Percentiles rank a stretch among this genome's conserved stretches.
Conservation (phyloP, 2,797 vertebrate species). For the Catharus ustulatus region DNA sequence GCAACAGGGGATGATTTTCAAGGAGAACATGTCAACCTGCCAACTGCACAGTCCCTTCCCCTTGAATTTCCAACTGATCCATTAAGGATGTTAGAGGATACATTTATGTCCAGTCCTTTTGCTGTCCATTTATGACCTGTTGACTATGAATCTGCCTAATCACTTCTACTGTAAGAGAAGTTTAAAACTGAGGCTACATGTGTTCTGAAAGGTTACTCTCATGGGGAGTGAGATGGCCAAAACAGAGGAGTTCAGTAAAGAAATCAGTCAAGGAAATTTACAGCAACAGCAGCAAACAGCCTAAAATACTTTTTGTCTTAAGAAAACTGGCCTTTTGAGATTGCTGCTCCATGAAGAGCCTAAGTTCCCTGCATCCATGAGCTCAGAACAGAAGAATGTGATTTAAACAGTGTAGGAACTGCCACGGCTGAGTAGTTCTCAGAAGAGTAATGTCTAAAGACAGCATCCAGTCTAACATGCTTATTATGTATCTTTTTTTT, state of each 20-base stretch:
- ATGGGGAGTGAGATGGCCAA: rapidly evolving
- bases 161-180: background rate
- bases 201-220: background rate
- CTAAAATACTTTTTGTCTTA: background rate
- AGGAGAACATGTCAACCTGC: background rate
- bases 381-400: rapidly evolving
- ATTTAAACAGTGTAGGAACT: background rate
- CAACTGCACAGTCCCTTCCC: background rate
- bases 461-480: background rate
- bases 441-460: background rate
- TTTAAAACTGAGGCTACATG: background rate
- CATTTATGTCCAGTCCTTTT: background rate
- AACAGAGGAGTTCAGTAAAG: background rate
- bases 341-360: background rate
- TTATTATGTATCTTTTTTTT: background rate
- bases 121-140: background rate
- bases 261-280: background rate
- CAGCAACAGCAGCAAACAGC: background rate
- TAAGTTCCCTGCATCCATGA: background rate
- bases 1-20: background rate
- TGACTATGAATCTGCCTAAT: background rate
- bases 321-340: background rate
- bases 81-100: background rate
- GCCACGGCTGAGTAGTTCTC: rapidly evolving
- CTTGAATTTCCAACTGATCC: background rate